Evolutionary conservation across 37 sponge, comb jelly and placozoan genomes (phyloP).

Genomic region (Tethya wilhelma): DNA sequence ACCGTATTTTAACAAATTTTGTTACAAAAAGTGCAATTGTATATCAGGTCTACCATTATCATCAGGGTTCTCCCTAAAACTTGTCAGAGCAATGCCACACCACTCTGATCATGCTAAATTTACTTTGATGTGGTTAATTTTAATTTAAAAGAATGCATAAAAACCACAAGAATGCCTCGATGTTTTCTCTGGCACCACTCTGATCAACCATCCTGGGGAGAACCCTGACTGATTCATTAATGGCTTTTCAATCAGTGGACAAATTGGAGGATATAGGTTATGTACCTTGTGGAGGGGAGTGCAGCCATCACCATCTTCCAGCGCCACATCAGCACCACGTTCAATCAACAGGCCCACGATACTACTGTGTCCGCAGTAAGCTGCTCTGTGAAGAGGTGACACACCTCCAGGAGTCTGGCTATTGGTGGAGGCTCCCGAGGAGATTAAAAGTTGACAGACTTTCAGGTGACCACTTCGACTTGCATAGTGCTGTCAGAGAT

Average conservation of each 20-base stretch:
- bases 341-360: slow-evolving; percentile 51
- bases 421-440: slow-evolving; percentile 64
- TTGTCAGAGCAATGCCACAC: too few species aligned
- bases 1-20: too few species aligned
- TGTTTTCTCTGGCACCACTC: too few species aligned
- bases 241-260: background rate
- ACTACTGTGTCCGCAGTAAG: slow-evolving; percentile 63
- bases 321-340: slow-evolving; percentile 36
- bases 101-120: too few species aligned
- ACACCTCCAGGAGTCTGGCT: slow-evolving; percentile 78
- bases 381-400: slow-evolving; percentile 79
- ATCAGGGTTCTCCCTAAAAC: too few species aligned
- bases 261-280: background rate
- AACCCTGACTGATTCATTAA: background rate
- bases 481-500: slow-evolving; percentile 77
- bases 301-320: slow-evolving; percentile 75
- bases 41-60: background rate
- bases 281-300: slow-evolving; percentile 83
- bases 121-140: too few species aligned
- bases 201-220: too few species aligned
- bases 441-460: slow-evolving; percentile 56
- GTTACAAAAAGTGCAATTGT: too few species aligned
- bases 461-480: slow-evolving; percentile 67
- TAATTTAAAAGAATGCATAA: too few species aligned
- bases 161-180: too few species aligned